A percentile compares a stretch with the other conserved stretches of the same genome.
Evolutionary conservation across 2,797 vertebrate species (phyloP).

Genomic region (Limnodromus scolopaceus): DNA sequence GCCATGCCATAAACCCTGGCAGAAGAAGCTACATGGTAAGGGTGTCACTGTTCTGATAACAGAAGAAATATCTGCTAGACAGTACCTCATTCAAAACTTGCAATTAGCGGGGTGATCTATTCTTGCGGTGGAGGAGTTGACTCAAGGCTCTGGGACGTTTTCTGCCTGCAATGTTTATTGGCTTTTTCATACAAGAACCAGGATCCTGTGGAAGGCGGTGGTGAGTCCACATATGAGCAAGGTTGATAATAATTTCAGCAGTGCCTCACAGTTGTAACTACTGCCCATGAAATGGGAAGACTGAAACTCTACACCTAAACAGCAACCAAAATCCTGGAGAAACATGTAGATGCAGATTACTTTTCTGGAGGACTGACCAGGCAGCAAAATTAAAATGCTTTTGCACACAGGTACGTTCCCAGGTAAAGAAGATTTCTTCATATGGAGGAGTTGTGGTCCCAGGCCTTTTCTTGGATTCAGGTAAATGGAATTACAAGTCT

Average conservation of each 20-base stretch:
- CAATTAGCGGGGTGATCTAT: background rate
- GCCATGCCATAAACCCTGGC: background rate
- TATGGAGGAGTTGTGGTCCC: background rate
- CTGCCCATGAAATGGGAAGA: background rate
- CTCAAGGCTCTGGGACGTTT: background rate
- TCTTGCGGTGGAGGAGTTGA: background rate
- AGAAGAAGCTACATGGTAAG: background rate
- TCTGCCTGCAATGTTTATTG: background rate
- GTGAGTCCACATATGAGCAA: background rate
- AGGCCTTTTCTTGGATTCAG: background rate
- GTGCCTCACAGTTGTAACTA: background rate
- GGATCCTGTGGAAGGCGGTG: accelerated
- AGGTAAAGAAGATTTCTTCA: background rate
- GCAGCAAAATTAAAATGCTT: background rate
- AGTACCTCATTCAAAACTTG: background rate
- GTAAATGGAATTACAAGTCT: background rate
- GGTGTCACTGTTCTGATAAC: background rate
- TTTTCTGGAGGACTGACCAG: background rate
- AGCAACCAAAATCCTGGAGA: background rate
- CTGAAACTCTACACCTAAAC: background rate
- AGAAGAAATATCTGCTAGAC: background rate
- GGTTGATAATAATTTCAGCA: background rate
- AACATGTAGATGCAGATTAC: background rate
- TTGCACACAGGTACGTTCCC: background rate
- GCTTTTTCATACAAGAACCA: background rate